These are phyloP conservation scores for Parazoanthus swiftii DNA, from an alignment of 92 coral and sea anemone species.

Conservation along the genomic window DNA sequence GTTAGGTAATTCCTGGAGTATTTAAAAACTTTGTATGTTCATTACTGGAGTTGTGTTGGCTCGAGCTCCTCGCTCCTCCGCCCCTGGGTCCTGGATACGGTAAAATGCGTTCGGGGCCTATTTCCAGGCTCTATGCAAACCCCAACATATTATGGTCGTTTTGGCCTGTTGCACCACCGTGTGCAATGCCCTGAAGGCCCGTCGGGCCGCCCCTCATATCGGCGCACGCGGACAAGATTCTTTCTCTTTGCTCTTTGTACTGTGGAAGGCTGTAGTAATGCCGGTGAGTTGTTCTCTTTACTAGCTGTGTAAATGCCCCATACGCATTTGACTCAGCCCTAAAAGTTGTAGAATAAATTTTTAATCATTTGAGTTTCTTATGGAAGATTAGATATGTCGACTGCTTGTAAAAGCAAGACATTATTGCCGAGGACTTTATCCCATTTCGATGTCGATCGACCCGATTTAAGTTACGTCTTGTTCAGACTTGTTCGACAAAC, in stretches of 20 bases:
- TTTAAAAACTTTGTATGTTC: too few relatives aligned
- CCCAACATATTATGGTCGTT: background rate
- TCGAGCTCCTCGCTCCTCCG: too few relatives aligned
- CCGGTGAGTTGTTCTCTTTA: conserved; percentile 73
- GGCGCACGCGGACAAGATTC: conserved; percentile 72
- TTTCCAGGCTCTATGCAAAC: background rate
- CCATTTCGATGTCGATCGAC: background rate
- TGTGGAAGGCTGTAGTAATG: conserved; percentile 77
- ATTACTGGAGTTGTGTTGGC: too few relatives aligned
- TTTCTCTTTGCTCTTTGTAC: conserved; percentile 83
- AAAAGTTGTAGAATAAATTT: conserved; percentile 1
- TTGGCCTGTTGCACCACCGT: conserved; percentile 32
- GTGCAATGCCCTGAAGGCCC: conserved; percentile 56
- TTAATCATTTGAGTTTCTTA: background rate
- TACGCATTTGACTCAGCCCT: background rate
- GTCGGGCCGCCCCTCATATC: conserved; percentile 81
- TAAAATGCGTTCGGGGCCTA: too few relatives aligned
- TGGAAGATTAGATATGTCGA: background rate
- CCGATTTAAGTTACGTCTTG: background rate
- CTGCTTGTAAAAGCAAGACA: background rate
- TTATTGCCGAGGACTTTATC: background rate
- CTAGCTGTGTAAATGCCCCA: conserved; percentile 15
- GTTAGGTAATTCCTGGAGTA: too few relatives aligned
- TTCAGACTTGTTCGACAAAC: background rate
- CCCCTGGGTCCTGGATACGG: too few relatives aligned